These are phyloP conservation scores for Trypoxylon attenuatum DNA, from an alignment of 2,888 invertebrate species.

Conservation along the genomic window DNA sequence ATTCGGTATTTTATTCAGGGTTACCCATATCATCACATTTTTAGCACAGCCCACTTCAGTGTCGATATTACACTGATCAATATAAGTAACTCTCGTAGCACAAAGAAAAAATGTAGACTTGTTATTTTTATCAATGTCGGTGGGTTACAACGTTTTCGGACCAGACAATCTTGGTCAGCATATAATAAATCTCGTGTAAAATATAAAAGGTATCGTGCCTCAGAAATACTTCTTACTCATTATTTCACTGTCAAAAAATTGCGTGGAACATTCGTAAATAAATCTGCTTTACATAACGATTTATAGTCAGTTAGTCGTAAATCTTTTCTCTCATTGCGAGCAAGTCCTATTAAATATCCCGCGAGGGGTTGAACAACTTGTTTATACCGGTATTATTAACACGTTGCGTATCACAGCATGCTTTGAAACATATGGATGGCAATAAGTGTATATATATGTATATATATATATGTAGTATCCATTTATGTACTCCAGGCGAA, in stretches of 20 bases:
- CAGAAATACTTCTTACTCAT: not conserved
- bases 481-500: too few relatives aligned
- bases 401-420: not conserved
- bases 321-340: not conserved
- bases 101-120: not conserved
- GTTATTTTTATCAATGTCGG: not conserved
- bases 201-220: not conserved
- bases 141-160: not conserved
- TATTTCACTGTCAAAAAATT: not conserved
- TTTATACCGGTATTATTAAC: constrained; percentile 7
- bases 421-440: too few relatives aligned
- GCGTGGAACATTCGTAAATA: too few relatives aligned
- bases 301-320: not conserved
- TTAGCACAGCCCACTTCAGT: too few relatives aligned
- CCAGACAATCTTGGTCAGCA: not conserved
- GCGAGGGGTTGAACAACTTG: not conserved
- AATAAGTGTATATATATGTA: too few relatives aligned
- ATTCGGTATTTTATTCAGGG: too few relatives aligned
- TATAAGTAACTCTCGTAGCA: too few relatives aligned
- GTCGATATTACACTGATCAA: too few relatives aligned
- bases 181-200: not conserved
- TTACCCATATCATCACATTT: too few relatives aligned
- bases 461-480: too few relatives aligned
- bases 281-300: not conserved
- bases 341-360: not conserved